Evolutionary conservation across 1,140 invertebrate species (phyloP), one percentile per base, ranked within the genome.

Genomic region (Panagrolaimus sp.): DNA sequence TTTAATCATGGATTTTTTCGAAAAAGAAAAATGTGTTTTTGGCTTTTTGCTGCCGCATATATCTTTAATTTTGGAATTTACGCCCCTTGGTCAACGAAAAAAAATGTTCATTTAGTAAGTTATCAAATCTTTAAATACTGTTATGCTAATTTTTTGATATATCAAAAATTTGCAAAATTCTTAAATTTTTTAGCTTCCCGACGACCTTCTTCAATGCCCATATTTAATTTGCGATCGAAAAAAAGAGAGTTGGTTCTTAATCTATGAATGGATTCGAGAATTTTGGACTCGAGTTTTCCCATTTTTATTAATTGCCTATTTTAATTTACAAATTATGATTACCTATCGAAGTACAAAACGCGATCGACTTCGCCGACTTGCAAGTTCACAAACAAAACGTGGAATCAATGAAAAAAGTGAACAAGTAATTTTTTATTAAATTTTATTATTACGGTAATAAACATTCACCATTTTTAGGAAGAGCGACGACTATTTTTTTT

Each of bases 71-170:
- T 82, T 70, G 72, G 75, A 45, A 80, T 82, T 63, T 76, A 82
- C 62, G 80, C 82, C 14, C 81, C 81, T 12, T 82, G 80, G 80
- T 76, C 81, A 3, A 68, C 72, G 8, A 82, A 82, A 71, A 82
- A 83, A 48, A 72, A 63, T 15, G 76, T 82, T 43, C 73, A 83
- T 38, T 38, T 38, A 38, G 32, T 38, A 38, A 38, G 32, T 38
- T 38, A 38, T 38, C n/a, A n/a, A n/a, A n/a, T n/a, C n/a, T n/a
- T n/a, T n/a, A n/a, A n/a, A n/a, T n/a, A n/a, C n/a, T n/a, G n/a
- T n/a, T n/a, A n/a, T n/a, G n/a, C n/a, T n/a, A n/a, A n/a, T n/a
- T n/a, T n/a, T n/a, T n/a, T n/a, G n/a, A n/a, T n/a, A n/a, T n/a
- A n/a, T n/a, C n/a, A n/a, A n/a, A 4, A 38, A 38, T 38, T 7